Conservation (phyloP, 2,888 invertebrate species). For the Drosophila hawaiiensis region DNA sequence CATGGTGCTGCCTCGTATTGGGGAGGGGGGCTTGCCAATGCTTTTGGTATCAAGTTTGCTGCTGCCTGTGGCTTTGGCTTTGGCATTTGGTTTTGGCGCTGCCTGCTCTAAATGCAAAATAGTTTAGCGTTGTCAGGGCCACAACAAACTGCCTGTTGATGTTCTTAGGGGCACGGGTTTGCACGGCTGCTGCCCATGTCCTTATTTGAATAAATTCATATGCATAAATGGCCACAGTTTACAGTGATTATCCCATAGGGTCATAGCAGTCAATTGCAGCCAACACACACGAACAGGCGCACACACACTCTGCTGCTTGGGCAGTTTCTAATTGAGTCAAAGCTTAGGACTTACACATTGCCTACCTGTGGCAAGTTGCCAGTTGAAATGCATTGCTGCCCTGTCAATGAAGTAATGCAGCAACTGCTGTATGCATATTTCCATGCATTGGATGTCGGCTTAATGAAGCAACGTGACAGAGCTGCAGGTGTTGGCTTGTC, state of each 20-base stretch:
- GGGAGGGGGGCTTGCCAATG: slow-evolving; percentile 41
- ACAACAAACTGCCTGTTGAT: slow-evolving; percentile 67
- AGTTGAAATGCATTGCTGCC: background rate
- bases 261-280: slow-evolving; percentile 45
- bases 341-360: slow-evolving; percentile 27
- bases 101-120: slow-evolving; percentile 75
- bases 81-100: slow-evolving; percentile 23
- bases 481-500: slow-evolving; percentile 37
- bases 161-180: background rate
- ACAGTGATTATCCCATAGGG: slow-evolving; percentile 52
- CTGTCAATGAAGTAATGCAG: slow-evolving; percentile 17
- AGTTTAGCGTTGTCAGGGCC: slow-evolving; percentile 65
- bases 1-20: slow-evolving; percentile 42
- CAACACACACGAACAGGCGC: slow-evolving; percentile 40
- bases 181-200: slow-evolving; percentile 17
- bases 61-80: slow-evolving; percentile 26
- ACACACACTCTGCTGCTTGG: slow-evolving; percentile 17
- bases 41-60: slow-evolving; percentile 31
- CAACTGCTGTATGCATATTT: slow-evolving; percentile 18
- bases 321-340: slow-evolving; percentile 60
- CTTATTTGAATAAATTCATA: slow-evolving; percentile 79
- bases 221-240: slow-evolving; percentile 71
- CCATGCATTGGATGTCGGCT: slow-evolving; percentile 36
- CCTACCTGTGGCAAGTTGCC: background rate
- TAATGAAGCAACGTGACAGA: slow-evolving; percentile 56